phyloP scores from a whole-genome alignment of 2,888 invertebrate species.

The Oxytorus armatus region DNA sequence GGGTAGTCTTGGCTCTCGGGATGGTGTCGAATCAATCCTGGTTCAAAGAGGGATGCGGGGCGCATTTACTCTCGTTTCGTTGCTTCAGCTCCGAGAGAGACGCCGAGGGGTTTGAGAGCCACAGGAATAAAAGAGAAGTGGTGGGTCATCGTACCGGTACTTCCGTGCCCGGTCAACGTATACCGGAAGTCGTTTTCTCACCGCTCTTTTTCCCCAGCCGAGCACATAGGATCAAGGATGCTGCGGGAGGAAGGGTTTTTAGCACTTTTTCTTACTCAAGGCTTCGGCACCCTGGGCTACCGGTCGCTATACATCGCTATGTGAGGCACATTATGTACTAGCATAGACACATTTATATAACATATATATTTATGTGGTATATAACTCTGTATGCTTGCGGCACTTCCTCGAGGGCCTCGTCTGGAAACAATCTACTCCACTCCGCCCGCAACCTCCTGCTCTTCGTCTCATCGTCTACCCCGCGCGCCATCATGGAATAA shows the following conservation, averaged over 20 bases:
- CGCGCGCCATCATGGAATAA: conserved; percentile 47
- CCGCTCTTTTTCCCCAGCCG: conserved; percentile 24
- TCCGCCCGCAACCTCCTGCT: conserved; percentile 48
- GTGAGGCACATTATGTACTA: conserved; percentile 19
- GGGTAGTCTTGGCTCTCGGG: conserved; percentile 59
- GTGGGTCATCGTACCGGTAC: conserved; percentile 63
- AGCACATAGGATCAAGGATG: not conserved
- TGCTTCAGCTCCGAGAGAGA: conserved; percentile 23
- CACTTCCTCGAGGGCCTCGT: conserved; percentile 56
- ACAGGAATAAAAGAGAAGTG: conserved; percentile 41
- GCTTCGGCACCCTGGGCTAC: conserved; percentile 53
- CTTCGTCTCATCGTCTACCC: conserved; percentile 42
- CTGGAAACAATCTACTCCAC: conserved; percentile 71
- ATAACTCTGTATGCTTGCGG: conserved; percentile 47
- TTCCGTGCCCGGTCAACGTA: conserved; percentile 49
- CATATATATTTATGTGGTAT: conserved; percentile 52
- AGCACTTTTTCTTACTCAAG: conserved; percentile 54
- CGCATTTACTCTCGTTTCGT: conserved; percentile 41
- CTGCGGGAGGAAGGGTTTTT: not conserved
- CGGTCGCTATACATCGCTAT: conserved; percentile 15
- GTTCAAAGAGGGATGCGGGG: conserved; percentile 50
- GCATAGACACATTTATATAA: conserved; percentile 22
- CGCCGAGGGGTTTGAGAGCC: not conserved
- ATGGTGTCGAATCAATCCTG: conserved; percentile 66
- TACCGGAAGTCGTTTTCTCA: conserved; percentile 67